Base-by-base conservation (phyloP, 2,797 vertebrate species). In the Varecia variegata region DNA sequence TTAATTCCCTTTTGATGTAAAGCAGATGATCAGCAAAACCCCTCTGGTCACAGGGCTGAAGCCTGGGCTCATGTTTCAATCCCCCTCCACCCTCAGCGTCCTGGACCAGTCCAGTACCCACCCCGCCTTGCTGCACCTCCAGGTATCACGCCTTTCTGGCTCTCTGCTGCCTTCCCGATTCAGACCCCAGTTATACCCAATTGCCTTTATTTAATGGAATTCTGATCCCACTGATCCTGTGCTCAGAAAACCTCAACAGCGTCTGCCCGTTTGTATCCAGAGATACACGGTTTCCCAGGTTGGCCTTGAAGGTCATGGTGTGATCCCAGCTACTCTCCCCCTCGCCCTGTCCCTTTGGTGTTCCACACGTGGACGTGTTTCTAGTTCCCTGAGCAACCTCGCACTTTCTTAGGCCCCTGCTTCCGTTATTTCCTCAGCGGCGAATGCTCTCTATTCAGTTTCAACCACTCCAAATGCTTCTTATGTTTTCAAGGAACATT, bases 401-500 rank as follows among this genome's bases (percentile, higher is more conserved):
- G 67, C 27, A 40, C 17, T 81, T 92, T 27, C 45, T 32, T 60
- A 54, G 56, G 30, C 23, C 54, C 68, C 32, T 47, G 71, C 21
- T 84, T 50, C 73, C 52, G 6, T 40, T 83, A 58, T 52, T 95
- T 68, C 7, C 47, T 93, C 13, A 81, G 52, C 68, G 12, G 10
- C 17, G 17, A 73, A 91, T 95, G 23, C 0, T 4, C 50, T 80
- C 47, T 82, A 43, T 32, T 65, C 30, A 67, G 5, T 73, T 85
- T 88, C 30, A 43, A 45, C 20, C 23, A 85, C 25, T 91, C 77
- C 85, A 71, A 95, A 85, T 58, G 30, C 27, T 92, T 43, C 32
- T 84, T 82, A 6, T 11, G 23, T 52, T 67, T 89, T 89, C 58
- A 88, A 86, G 45, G 60, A 68, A 50, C 2, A 79, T 90, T 87